Evolutionary conservation across 2,888 invertebrate species (phyloP).

Genomic region (Drosophila vallismaia): DNA sequence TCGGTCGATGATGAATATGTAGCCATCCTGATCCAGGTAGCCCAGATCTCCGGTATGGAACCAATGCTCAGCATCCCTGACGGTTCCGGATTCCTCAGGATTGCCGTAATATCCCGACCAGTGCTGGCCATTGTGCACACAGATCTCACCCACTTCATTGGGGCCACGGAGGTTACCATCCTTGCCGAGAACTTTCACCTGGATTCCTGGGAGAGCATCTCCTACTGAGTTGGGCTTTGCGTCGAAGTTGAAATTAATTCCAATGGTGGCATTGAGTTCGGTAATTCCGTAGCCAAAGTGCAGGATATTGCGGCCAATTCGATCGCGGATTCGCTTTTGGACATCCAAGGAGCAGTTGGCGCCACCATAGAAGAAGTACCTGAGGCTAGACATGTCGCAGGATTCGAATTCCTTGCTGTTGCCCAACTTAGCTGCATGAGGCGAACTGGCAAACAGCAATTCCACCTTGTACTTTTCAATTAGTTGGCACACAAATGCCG

Average conservation of each 20-base stretch:
- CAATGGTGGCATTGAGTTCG: constrained; percentile 56
- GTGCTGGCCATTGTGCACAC: constrained; percentile 42
- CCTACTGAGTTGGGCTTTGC: constrained; percentile 17
- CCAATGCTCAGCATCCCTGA: constrained; percentile 71
- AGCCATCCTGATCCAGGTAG: constrained; percentile 73
- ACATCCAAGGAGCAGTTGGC: constrained; percentile 52
- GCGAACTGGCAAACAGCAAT: constrained; percentile 51
- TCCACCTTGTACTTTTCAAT: constrained; percentile 61
- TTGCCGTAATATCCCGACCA: constrained; percentile 76
- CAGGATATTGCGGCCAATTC: constrained; percentile 52
- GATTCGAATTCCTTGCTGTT: constrained; percentile 45
- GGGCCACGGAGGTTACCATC: constrained; percentile 52
- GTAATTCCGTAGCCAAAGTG: constrained; percentile 62
- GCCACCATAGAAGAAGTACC: constrained; percentile 53
- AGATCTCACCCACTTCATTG: constrained; percentile 69
- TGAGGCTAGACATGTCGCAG: constrained; percentile 52
- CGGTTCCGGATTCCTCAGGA: constrained; percentile 52
- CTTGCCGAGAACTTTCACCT: constrained; percentile 67
- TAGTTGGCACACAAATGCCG: constrained; percentile 49
- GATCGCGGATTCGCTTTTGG: constrained; percentile 48
- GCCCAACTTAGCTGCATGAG: constrained; percentile 49
- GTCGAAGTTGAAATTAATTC: constrained; percentile 41
- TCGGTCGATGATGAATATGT: constrained; percentile 66
- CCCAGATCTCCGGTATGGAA: constrained; percentile 78
- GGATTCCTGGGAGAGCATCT: constrained; percentile 50